phyloP scores from a whole-genome alignment of 2,888 invertebrate genomes.

The Leptopterna dolabrata region DNA sequence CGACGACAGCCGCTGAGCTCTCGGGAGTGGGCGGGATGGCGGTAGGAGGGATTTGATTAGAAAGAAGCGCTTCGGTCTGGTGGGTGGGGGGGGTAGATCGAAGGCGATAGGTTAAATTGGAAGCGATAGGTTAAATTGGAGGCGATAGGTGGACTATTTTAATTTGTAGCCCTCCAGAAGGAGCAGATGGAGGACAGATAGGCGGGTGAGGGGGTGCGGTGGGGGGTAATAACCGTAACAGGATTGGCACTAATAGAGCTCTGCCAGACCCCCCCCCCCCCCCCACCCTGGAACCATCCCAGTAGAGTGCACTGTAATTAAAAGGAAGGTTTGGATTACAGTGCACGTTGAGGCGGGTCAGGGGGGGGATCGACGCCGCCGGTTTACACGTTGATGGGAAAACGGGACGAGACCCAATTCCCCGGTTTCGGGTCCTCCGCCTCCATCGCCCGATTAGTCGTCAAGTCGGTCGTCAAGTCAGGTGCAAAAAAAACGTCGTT shows the following conservation, averaged over 20 bases:
- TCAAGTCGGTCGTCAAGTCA: background rate
- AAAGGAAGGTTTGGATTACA: slow-evolving; percentile 37
- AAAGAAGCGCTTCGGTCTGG: background rate
- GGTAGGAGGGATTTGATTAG: background rate
- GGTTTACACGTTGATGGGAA: background rate
- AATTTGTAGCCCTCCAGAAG: slow-evolving; percentile 22
- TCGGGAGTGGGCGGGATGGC: background rate
- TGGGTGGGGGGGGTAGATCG: background rate
- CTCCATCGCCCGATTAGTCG: background rate
- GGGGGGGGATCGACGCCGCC: background rate
- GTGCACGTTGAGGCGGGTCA: slow-evolving; percentile 1
- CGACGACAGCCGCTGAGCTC: background rate
- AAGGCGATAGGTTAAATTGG: slow-evolving; percentile 9
- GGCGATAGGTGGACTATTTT: slow-evolving; percentile 45
- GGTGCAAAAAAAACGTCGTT: slow-evolving; percentile 8
- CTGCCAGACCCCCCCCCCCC: background rate
- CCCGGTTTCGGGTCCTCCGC: background rate
- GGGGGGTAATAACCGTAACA: slow-evolving; percentile 31
- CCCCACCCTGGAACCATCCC: too few species aligned
- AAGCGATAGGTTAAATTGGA: slow-evolving; percentile 9
- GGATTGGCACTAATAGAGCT: slow-evolving; percentile 40
- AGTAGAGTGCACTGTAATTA: slow-evolving; percentile 19
- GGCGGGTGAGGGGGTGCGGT: background rate
- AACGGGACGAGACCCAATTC: background rate
- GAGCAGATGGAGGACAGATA: background rate